Conservation (phyloP, 1,140 invertebrate species). For the Procambarus virginalis region DNA sequence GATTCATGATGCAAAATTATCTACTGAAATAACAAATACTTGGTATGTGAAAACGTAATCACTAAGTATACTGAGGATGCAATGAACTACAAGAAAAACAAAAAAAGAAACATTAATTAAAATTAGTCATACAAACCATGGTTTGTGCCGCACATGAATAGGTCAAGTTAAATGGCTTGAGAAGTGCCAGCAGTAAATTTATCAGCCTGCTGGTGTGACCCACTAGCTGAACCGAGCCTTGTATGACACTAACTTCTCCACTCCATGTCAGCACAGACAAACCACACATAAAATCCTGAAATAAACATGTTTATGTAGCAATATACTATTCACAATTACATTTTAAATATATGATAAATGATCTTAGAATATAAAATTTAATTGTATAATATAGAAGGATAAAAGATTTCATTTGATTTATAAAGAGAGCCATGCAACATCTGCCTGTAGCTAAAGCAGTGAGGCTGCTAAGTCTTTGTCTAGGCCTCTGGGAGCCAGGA, state of each 20-base stretch:
- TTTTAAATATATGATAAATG: background rate
- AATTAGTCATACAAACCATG: conserved; percentile 1
- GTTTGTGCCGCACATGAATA: conserved; percentile 37
- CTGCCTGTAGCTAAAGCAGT: too few species aligned
- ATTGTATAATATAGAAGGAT: too few species aligned
- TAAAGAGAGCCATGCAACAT: too few species aligned
- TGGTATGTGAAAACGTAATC: too few species aligned
- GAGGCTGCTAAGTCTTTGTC: too few species aligned
- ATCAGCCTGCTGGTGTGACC: background rate
- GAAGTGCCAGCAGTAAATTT: conserved; percentile 7
- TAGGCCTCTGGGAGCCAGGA: too few species aligned
- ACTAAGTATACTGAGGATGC: too few species aligned
- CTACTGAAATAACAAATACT: too few species aligned
- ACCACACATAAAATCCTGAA: conserved; percentile 59
- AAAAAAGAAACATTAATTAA: too few species aligned
- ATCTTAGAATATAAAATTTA: background rate
- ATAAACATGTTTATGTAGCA: background rate
- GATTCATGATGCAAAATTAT: too few species aligned
- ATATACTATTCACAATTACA: background rate
- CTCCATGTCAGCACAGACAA: conserved; percentile 52
- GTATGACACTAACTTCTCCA: conserved; percentile 53
- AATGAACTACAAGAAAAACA: too few species aligned
- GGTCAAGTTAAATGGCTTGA: conserved; percentile 37
- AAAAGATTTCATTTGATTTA: too few species aligned
- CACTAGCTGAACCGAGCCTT: conserved; percentile 23